These are phyloP conservation scores for Procambarus virginalis DNA, from an alignment of 1,140 invertebrate genomes.

Conservation along the genomic window DNA sequence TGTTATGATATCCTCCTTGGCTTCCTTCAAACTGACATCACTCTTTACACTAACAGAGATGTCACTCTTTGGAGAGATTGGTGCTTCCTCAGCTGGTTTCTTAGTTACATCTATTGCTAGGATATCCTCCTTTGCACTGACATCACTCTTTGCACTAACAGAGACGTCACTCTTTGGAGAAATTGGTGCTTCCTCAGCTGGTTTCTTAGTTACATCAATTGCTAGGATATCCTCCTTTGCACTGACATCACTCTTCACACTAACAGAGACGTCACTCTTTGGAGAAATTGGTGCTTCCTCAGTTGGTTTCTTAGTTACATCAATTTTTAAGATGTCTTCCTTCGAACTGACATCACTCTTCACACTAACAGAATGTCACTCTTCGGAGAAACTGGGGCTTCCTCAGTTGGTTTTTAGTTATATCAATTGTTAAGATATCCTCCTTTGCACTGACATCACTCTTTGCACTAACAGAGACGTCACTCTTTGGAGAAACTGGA, in stretches of 20 bases:
- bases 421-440: neutral
- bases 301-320: neutral
- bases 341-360: slow-evolving; percentile 39
- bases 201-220: slow-evolving; percentile 51
- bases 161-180: slow-evolving; percentile 4
- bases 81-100: slow-evolving; percentile 8
- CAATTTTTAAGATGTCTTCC: neutral
- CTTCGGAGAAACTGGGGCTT: slow-evolving; percentile 8
- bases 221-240: neutral
- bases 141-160: neutral
- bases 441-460: slow-evolving; percentile 19
- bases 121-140: slow-evolving; percentile 2
- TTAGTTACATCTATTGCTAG: neutral
- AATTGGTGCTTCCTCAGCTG: slow-evolving; percentile 57
- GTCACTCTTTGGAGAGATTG: slow-evolving; percentile 45
- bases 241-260: slow-evolving; percentile 46
- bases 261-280: slow-evolving; percentile 29
- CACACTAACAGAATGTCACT: slow-evolving; percentile 27
- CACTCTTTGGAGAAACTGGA: slow-evolving; percentile 23
- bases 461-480: slow-evolving; percentile 25
- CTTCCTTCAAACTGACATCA: slow-evolving; percentile 14
- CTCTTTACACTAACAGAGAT: slow-evolving; percentile 46
- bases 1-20: neutral
- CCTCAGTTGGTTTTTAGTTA: neutral
- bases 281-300: slow-evolving; percentile 33